Conservation (phyloP, 2,797 vertebrate genomes). For the Muscicapa comitata region DNA sequence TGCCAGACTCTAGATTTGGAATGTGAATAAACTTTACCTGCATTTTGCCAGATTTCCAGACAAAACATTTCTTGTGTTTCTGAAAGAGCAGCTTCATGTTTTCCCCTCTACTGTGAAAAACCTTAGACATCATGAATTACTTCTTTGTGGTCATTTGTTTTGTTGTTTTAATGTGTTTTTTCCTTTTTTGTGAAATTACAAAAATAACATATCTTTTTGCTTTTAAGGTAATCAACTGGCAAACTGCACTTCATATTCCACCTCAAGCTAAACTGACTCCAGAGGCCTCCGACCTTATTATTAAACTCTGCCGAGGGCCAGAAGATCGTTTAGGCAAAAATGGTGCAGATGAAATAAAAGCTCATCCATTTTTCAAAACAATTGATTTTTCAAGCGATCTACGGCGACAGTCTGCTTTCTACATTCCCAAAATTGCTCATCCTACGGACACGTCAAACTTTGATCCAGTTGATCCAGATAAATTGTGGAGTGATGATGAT, state of each 20-base stretch:
- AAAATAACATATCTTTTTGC: neutral
- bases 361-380: conserved; percentile 89
- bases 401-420: conserved; percentile 88
- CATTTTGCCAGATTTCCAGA: neutral
- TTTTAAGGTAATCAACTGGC: conserved; percentile 95
- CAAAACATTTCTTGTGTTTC: neutral
- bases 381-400: conserved; percentile 93
- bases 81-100: neutral
- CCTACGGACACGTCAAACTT: conserved; percentile 97
- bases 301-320: conserved; percentile 91
- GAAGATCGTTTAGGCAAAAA: conserved; percentile 94
- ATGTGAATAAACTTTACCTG: neutral
- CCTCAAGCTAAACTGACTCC: conserved; percentile 88
- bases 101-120: neutral
- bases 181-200: neutral
- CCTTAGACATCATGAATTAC: fast-evolving
- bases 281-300: conserved; percentile 92
- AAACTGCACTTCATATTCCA: conserved; percentile 90
- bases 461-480: conserved; percentile 95
- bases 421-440: conserved; percentile 94
- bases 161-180: neutral
- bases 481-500: conserved; percentile 88
- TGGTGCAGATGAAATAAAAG: conserved; percentile 94
- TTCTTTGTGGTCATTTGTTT: neutral
- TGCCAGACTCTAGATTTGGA: neutral